These are phyloP conservation scores for Corythaixoides concolor DNA, from an alignment of 2,113 vertebrate genomes.

Conservation along the genomic window DNA sequence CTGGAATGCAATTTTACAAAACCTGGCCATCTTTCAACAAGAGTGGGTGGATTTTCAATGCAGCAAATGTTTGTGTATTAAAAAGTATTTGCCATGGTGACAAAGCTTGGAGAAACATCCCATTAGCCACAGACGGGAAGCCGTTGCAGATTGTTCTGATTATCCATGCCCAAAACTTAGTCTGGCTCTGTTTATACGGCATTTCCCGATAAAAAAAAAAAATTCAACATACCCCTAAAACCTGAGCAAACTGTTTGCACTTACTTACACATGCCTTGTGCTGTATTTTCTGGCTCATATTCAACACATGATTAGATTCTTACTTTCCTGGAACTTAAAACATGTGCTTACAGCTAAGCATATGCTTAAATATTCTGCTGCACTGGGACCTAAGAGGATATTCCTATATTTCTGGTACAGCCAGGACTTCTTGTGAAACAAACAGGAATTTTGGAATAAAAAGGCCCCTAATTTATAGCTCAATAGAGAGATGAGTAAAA, in stretches of 20 bases:
- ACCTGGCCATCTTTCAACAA: constrained; percentile 82
- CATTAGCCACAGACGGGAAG: constrained; percentile 82
- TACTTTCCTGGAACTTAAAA: constrained; percentile 61
- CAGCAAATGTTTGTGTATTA: constrained; percentile 87
- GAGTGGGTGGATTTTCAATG: constrained; percentile 84
- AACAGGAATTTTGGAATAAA: not conserved
- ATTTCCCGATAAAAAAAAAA: constrained; percentile 61
- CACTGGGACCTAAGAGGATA: not conserved
- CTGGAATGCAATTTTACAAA: constrained; percentile 83
- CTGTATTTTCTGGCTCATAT: constrained; percentile 47
- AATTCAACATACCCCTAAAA: constrained; percentile 63
- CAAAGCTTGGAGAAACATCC: constrained; percentile 84
- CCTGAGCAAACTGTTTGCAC: constrained; percentile 60
- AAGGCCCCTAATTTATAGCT: not conserved
- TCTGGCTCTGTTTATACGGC: constrained; percentile 73
- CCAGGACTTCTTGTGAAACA: constrained; percentile 1
- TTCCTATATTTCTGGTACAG: constrained; percentile 16
- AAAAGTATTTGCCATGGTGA: constrained; percentile 86
- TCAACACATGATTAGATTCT: constrained; percentile 57
- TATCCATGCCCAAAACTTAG: constrained; percentile 77
- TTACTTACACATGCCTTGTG: constrained; percentile 64
- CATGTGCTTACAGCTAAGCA: constrained; percentile 58
- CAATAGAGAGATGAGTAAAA: not conserved
- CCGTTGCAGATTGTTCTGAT: constrained; percentile 82
- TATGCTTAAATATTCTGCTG: constrained; percentile 58